Evolutionary conservation across 23 tunicate species (phyloP).

Genomic region (Trididemnum clinides): DNA sequence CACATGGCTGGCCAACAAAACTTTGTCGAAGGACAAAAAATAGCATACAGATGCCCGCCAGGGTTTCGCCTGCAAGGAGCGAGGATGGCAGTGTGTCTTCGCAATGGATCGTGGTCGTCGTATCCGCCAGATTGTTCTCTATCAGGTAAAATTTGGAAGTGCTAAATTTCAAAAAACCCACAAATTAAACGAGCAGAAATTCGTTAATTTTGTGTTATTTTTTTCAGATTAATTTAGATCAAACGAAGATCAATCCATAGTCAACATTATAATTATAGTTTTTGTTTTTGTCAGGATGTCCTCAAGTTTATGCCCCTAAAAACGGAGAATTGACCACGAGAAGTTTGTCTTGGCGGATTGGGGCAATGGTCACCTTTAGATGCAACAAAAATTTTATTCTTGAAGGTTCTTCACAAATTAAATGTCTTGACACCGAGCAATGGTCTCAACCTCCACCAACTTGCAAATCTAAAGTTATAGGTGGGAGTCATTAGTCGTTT

Average conservation of each 20-base stretch:
- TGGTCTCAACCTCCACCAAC: conserved; percentile 37
- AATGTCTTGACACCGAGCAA: conserved; percentile 1
- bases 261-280: too few species aligned
- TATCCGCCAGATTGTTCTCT: neutral
- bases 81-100: neutral
- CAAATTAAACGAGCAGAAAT: too few species aligned
- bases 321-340: neutral
- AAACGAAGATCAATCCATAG: too few species aligned
- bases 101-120: neutral
- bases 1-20: neutral
- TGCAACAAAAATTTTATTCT: conserved; percentile 3
- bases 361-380: neutral
- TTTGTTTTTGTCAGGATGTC: neutral
- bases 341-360: neutral
- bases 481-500: too few species aligned
- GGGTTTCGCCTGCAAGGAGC: conserved; percentile 7
- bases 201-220: too few species aligned
- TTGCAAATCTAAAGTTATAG: neutral
- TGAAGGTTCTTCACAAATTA: conserved; percentile 3
- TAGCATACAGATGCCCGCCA: neutral
- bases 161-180: too few species aligned
- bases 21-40: neutral
- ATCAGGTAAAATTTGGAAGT: too few species aligned
- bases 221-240: too few species aligned
- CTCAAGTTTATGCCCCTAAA: neutral